Base-by-base conservation (phyloP, 1,140 invertebrate species). In the Pachypsylla venusta region DNA sequence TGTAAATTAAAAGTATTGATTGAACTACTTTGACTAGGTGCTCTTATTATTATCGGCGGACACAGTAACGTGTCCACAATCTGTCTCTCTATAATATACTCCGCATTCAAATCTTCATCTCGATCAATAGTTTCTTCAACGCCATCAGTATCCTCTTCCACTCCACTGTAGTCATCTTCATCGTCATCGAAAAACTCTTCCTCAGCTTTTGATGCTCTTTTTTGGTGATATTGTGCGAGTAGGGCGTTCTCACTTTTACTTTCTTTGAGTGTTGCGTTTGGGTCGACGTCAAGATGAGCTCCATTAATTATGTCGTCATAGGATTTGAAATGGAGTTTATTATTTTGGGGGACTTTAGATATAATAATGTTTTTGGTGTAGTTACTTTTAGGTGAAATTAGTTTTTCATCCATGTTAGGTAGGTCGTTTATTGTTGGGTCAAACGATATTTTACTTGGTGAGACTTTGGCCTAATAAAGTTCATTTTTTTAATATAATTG, bases 231-330 rank as follows among this genome's bases (percentile, higher is more conserved):
- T 22, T 48, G 42, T 7, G 42, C 42, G n/a, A 35, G 30, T n/a
- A 48, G 42, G 4, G 42, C 22, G 42, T 48, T 48, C 22, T 48
- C 42, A n/a, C 42, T 48, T 48, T 48, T 48, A 22, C 42, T 48
- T 35, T 35, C 30, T 10, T 35, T 35, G 10, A 35, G 30, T 35
- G 10, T 10, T 35, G 30, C 10, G 42, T 48, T 48, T n/a, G 42
- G 22, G 4, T 48, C 42, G 10, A 16, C 16, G 7, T 19, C n/a
- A 22, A 48, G 42, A 4, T 4, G 4, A n/a, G n/a, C n/a, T 5
- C 22, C 42, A n/a, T 5, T 48, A 22, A 48, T 48, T 5, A 48
- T n/a, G 22, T 48, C 42, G 42, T 48, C 42, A 22, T 48, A 48
- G 42, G 42, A 48, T 48, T 48, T 48, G 42, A 48, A 48, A 4